A percentile compares a stretch with the other conserved stretches of the same genome.
Evolutionary conservation across 2,113 vertebrate genomes (phyloP).

Genomic region (Andinoacara biseriatus): DNA sequence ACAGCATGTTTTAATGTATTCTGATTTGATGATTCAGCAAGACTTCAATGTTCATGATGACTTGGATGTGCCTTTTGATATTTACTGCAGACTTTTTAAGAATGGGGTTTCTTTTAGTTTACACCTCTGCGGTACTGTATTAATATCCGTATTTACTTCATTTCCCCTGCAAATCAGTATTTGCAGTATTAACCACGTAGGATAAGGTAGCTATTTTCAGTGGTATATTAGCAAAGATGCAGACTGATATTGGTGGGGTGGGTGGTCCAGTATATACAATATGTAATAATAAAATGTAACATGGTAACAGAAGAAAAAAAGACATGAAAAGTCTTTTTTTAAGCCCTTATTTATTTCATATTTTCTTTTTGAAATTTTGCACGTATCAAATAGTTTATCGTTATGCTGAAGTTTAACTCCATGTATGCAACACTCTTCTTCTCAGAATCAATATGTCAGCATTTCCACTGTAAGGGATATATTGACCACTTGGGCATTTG

Average conservation of each 20-base stretch:
- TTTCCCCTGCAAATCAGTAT: conserved; percentile 29
- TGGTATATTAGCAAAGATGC: neutral
- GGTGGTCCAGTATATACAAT: neutral
- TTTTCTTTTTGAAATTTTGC: neutral
- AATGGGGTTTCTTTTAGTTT: conserved; percentile 26
- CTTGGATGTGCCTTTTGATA: conserved; percentile 76
- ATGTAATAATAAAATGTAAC: neutral
- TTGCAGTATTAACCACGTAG: neutral
- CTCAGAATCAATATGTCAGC: neutral
- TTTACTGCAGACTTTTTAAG: conserved; percentile 54
- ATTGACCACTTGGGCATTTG: neutral
- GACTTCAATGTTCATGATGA: conserved; percentile 40
- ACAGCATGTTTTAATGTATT: conserved; percentile 43
- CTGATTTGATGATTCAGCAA: conserved; percentile 66
- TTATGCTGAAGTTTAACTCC: neutral
- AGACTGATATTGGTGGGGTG: neutral
- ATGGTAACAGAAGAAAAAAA: neutral
- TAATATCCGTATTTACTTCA: conserved; percentile 36
- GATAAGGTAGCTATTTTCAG: neutral
- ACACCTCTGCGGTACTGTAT: conserved; percentile 60
- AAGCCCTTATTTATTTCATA: neutral
- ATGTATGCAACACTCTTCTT: neutral
- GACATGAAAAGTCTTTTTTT: neutral
- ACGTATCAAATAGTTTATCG: neutral
- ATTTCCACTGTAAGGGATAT: conserved; percentile 1